Conservation (phyloP, 2,113 vertebrate genomes). For the Falcunculus frontatus region DNA sequence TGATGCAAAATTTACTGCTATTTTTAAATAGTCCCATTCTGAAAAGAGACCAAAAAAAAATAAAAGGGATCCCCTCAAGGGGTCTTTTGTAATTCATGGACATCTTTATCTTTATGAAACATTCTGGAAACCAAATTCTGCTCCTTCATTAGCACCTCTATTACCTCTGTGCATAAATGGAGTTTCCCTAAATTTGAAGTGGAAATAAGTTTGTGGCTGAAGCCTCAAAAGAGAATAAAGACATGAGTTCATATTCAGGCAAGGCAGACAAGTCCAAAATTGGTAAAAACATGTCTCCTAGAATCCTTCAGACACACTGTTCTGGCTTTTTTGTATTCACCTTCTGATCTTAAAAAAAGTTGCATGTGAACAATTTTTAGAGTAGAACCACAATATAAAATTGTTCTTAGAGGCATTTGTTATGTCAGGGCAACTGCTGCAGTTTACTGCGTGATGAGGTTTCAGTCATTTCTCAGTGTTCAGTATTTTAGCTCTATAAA, state of each 20-base stretch:
- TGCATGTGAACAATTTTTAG: neutral
- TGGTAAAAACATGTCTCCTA: neutral
- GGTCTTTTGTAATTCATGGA: neutral
- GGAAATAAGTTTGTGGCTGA: neutral
- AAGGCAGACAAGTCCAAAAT: neutral
- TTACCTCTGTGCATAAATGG: neutral
- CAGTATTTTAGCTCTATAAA: neutral
- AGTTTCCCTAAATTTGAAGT: neutral
- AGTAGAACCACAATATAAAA: neutral
- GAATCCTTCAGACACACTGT: neutral
- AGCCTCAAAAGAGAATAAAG: neutral
- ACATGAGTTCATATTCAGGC: neutral
- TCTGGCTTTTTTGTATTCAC: neutral
- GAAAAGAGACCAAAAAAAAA: neutral
- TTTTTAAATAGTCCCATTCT: neutral
- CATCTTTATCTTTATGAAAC: neutral
- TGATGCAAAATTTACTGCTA: neutral
- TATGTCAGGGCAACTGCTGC: neutral
- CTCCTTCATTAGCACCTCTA: neutral
- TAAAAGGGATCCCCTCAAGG: neutral
- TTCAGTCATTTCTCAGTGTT: neutral
- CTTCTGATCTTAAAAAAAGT: neutral
- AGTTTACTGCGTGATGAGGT: neutral
- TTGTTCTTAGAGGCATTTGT: neutral
- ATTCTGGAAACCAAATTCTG: neutral